A percentile compares a stretch with the other conserved stretches of the same genome.
Evolutionary conservation across 2,888 invertebrate species (phyloP).

Genomic region (Tortricodes alternella): DNA sequence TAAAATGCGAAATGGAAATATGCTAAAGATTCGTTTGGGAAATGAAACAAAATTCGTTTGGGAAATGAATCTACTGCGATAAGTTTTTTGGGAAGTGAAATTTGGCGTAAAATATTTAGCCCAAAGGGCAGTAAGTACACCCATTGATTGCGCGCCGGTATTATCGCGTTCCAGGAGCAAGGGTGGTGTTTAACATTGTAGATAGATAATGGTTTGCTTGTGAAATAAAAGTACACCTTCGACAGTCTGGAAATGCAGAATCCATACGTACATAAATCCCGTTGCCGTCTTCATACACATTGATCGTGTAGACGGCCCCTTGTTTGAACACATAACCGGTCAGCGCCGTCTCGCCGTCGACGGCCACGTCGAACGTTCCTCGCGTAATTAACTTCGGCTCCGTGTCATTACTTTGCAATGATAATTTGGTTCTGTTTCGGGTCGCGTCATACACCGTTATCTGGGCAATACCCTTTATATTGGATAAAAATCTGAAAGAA

Average conservation of each 20-base stretch:
- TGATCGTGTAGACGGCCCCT: conserved; percentile 86
- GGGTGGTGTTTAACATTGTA: no score
- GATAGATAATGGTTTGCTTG: no score
- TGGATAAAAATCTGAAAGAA: conserved; percentile 68
- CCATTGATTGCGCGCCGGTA: no score
- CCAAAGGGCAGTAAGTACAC: no score
- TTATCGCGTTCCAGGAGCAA: no score
- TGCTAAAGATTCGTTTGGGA: no score
- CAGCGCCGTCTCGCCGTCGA: conserved; percentile 55
- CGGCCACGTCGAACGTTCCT: conserved; percentile 60
- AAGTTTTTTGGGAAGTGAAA: no score
- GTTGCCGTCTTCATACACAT: conserved; percentile 63
- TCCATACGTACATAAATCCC: conserved; percentile 38
- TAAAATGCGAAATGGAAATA: no score
- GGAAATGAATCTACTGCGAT: no score
- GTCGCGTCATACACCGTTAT: conserved; percentile 51
- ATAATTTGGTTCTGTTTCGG: conserved; percentile 52
- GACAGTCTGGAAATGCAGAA: background rate
- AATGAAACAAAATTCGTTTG: no score
- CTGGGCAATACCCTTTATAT: conserved; percentile 44
- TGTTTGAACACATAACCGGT: conserved; percentile 65
- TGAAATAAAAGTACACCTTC: no score
- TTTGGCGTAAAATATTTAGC: no score
- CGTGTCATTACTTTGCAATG: conserved; percentile 47
- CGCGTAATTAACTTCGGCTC: conserved; percentile 52